These are phyloP conservation scores for Rhadina sibilatrix DNA, from an alignment of 2,113 vertebrate species.

Conservation along the genomic window DNA sequence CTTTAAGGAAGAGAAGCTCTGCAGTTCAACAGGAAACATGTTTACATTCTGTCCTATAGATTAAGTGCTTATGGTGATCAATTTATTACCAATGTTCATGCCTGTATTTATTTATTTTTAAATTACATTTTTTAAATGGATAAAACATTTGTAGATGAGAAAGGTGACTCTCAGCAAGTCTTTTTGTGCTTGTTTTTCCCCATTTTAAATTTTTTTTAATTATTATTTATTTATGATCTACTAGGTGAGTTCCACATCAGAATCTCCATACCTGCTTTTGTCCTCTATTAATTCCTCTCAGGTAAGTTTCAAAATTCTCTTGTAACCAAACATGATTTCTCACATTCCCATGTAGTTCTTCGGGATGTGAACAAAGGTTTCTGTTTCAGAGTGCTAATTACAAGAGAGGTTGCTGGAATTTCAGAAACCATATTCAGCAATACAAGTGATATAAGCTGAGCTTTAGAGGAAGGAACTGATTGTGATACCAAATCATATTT, in stretches of 20 bases:
- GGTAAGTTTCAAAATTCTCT: neutral
- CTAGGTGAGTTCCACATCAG: neutral
- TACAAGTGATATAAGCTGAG: neutral
- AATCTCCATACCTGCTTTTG: neutral
- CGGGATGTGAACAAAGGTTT: neutral
- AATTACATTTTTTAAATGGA: neutral
- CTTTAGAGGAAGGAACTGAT: neutral
- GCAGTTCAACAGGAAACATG: neutral
- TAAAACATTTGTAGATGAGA: neutral
- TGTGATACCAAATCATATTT: neutral
- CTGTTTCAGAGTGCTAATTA: neutral
- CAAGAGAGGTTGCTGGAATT: neutral
- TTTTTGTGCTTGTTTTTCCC: neutral
- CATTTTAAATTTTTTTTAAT: neutral
- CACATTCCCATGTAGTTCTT: neutral
- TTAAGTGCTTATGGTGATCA: neutral
- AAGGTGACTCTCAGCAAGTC: neutral
- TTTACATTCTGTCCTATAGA: neutral
- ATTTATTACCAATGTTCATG: neutral
- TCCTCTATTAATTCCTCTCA: neutral
- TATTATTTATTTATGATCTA: neutral
- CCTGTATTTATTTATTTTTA: neutral
- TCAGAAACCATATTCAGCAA: neutral
- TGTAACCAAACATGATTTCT: neutral
- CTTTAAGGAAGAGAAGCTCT: neutral